Evolutionary conservation across 1,140 invertebrate genomes (phyloP).

Genomic region (Rhynchophorus ferrugineus): DNA sequence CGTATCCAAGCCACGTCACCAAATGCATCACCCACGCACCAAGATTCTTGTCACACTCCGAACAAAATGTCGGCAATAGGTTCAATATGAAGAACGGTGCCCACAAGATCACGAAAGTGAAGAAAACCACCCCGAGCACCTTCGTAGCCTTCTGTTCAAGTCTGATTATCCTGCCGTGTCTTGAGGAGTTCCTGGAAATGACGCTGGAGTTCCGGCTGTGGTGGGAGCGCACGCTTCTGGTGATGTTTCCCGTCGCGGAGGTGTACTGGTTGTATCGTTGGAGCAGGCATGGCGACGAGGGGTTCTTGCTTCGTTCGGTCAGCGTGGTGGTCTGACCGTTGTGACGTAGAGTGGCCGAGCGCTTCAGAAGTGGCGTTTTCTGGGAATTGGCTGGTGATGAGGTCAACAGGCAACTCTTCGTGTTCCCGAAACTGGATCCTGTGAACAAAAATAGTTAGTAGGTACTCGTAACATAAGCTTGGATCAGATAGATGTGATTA

Average conservation of each 20-base stretch:
- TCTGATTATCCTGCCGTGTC: slow-evolving; percentile 71
- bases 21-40: slow-evolving; percentile 73
- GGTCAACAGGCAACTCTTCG: slow-evolving; percentile 42
- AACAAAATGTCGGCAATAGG: slow-evolving; percentile 68
- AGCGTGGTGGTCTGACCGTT: slow-evolving; percentile 28
- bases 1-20: slow-evolving; percentile 86
- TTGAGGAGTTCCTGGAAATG: slow-evolving; percentile 67
- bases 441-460: slow-evolving; percentile 3
- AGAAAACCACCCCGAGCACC: slow-evolving; percentile 86
- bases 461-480: too few relatives aligned
- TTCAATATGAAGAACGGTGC: slow-evolving; percentile 89
- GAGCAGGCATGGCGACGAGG: slow-evolving; percentile 43
- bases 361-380: slow-evolving; percentile 32
- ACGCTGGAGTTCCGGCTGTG: slow-evolving; percentile 70
- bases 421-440: slow-evolving; percentile 54
- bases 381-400: slow-evolving; percentile 36
- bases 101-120: slow-evolving; percentile 90
- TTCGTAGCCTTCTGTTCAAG: slow-evolving; percentile 92
- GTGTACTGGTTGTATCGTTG: slow-evolving; percentile 51
- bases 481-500: neutral
- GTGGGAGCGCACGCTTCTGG: slow-evolving; percentile 47
- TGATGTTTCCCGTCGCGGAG: slow-evolving; percentile 34
- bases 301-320: slow-evolving; percentile 40
- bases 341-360: slow-evolving; percentile 37
- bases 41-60: slow-evolving; percentile 66